phyloP scores from a whole-genome alignment of 2,797 vertebrate genomes.

The Lophius americanus region DNA sequence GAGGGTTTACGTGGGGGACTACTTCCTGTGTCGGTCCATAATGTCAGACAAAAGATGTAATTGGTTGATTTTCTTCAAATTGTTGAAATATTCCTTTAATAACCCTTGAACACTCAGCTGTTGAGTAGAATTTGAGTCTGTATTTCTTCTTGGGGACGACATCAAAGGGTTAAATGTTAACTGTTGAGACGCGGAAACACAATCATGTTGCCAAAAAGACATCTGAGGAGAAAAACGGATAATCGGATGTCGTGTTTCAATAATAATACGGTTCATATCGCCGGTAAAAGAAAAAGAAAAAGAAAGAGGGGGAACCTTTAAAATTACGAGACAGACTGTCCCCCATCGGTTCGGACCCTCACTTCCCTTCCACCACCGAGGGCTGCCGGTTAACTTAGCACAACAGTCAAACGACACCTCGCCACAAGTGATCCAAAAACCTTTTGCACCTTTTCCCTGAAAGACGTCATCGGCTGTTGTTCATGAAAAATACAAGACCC shows the following conservation, averaged over 20 bases:
- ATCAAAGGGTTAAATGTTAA: too few relatives aligned
- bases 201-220: too few relatives aligned
- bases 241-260: background rate
- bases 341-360: background rate
- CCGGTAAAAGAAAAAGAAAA: background rate
- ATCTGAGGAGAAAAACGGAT: background rate
- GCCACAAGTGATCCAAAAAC: slow-evolving; percentile 27
- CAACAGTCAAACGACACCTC: slow-evolving; percentile 22
- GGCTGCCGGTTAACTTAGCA: slow-evolving; percentile 13
- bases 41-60: background rate
- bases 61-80: background rate
- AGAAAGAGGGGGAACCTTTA: background rate
- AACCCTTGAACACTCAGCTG: background rate
- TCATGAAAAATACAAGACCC: slow-evolving; percentile 49
- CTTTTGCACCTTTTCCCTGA: slow-evolving; percentile 11
- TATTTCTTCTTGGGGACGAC: too few relatives aligned
- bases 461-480: slow-evolving; percentile 49
- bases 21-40: background rate
- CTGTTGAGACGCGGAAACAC: background rate
- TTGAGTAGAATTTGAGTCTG: too few relatives aligned
- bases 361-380: background rate
- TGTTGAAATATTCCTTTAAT: background rate
- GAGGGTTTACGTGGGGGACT: background rate
- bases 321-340: background rate
- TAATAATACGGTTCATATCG: background rate